Conservation (phyloP, 2,113 vertebrate species). For the Rynchops niger region DNA sequence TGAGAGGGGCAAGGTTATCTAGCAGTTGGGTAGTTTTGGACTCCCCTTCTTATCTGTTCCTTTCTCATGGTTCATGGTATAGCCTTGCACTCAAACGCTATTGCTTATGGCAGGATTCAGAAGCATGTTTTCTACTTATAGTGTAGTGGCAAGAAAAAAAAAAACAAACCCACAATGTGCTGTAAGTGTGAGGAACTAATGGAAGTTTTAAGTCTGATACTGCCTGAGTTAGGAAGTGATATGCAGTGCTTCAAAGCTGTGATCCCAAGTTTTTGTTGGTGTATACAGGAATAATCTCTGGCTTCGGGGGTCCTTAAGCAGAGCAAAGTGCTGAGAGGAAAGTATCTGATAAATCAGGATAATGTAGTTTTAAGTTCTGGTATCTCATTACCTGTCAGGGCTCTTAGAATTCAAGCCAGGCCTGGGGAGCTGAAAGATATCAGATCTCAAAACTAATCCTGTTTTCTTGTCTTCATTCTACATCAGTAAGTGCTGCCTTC, state of each 20-base stretch:
- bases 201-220: conserved; percentile 4
- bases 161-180: not conserved
- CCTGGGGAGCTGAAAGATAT: conserved; percentile 20
- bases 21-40: not conserved
- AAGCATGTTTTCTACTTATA: not conserved
- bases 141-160: not conserved
- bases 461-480: conserved; percentile 29
- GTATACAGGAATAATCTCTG: not conserved
- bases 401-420: conserved; percentile 30
- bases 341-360: conserved; percentile 46
- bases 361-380: conserved; percentile 37
- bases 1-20: not conserved
- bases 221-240: not conserved
- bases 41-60: not conserved
- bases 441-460: conserved; percentile 48
- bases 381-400: conserved; percentile 36
- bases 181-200: not conserved
- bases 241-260: not conserved
- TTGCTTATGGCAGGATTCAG: not conserved
- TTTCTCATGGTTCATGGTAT: not conserved
- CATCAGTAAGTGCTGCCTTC: conserved; percentile 9
- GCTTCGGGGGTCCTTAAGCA: conserved; percentile 31
- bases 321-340: conserved; percentile 29
- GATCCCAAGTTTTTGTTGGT: conserved; percentile 21
- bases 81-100: not conserved